Conservation (phyloP, 2,797 vertebrate genomes). For the Notolabrus celidotus region DNA sequence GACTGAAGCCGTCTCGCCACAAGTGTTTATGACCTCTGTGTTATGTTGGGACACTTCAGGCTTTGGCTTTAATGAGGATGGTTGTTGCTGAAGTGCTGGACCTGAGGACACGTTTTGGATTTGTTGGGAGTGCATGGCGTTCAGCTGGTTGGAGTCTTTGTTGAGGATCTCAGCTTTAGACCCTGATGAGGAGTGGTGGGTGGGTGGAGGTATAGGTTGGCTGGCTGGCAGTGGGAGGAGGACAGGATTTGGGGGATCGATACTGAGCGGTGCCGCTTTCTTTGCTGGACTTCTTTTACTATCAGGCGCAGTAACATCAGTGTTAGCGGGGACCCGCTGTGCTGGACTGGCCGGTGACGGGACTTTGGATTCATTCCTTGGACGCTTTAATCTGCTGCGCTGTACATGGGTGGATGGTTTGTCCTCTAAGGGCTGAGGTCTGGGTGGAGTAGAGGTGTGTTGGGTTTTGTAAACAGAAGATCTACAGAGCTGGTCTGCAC, state of each 20-base stretch:
- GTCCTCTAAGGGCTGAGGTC: conserved; percentile 9
- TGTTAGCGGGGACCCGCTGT: not conserved
- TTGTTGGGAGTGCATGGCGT: conserved; percentile 35
- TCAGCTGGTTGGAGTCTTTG: conserved; percentile 6
- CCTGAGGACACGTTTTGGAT: conserved; percentile 35
- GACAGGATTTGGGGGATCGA: conserved; percentile 82
- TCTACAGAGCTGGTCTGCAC: conserved; percentile 7
- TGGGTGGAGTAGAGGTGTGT: not conserved
- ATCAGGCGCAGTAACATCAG: not conserved
- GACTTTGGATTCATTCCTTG: conserved; percentile 24
- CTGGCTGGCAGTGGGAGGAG: conserved; percentile 59
- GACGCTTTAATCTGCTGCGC: conserved; percentile 18
- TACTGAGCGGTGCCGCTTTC: conserved; percentile 48
- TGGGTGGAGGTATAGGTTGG: not conserved
- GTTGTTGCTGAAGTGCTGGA: not conserved
- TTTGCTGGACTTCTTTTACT: conserved; percentile 56
- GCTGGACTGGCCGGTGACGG: conserved; percentile 29
- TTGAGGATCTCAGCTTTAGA: conserved; percentile 10
- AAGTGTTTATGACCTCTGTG: conserved; percentile 13
- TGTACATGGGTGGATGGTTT: conserved; percentile 3
- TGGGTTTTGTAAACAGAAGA: not conserved
- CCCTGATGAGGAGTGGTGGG: conserved; percentile 2
- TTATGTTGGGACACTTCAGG: conserved; percentile 7
- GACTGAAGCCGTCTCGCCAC: conserved; percentile 8
- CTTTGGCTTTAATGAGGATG: conserved; percentile 2